phyloP scores from a whole-genome alignment of 2,113 vertebrate genomes.

The Chroicocephalus ridibundus region DNA sequence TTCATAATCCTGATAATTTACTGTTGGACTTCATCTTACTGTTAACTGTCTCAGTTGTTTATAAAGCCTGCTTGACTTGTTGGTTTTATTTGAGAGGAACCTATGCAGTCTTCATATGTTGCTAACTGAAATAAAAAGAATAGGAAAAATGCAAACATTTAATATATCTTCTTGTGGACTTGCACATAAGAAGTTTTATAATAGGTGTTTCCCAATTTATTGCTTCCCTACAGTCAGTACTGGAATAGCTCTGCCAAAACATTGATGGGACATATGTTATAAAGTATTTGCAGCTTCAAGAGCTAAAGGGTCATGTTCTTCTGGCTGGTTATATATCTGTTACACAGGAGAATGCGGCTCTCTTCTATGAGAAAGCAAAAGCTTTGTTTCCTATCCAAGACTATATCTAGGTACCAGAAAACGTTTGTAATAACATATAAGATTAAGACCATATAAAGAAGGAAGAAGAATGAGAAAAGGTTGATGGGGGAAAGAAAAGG shows the following conservation, averaged over 20 bases:
- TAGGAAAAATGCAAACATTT: constrained; percentile 22
- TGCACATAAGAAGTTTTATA: constrained; percentile 23
- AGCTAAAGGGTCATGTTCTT: neutral
- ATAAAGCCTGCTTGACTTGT: neutral
- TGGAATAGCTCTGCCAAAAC: constrained; percentile 33
- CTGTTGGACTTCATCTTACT: neutral
- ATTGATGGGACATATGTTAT: constrained; percentile 19
- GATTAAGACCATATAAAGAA: neutral
- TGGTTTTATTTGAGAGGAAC: neutral
- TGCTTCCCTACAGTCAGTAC: constrained; percentile 7
- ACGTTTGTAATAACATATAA: neutral
- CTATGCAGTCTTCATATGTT: neutral
- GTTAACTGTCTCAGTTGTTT: neutral
- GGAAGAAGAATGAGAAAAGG: neutral
- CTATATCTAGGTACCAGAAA: neutral
- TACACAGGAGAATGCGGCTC: neutral
- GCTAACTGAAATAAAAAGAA: constrained; percentile 35
- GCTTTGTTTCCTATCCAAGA: neutral
- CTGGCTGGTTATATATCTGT: neutral
- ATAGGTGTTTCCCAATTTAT: constrained; percentile 35
- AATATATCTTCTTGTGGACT: neutral
- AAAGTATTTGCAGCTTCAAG: constrained; percentile 39
- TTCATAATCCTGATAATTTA: neutral
- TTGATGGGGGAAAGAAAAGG: neutral
- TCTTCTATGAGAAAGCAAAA: neutral